Evolutionary conservation across 2,113 vertebrate genomes (phyloP), one percentile per base, ranked within the genome.

Genomic region (Bubo blakistoni): DNA sequence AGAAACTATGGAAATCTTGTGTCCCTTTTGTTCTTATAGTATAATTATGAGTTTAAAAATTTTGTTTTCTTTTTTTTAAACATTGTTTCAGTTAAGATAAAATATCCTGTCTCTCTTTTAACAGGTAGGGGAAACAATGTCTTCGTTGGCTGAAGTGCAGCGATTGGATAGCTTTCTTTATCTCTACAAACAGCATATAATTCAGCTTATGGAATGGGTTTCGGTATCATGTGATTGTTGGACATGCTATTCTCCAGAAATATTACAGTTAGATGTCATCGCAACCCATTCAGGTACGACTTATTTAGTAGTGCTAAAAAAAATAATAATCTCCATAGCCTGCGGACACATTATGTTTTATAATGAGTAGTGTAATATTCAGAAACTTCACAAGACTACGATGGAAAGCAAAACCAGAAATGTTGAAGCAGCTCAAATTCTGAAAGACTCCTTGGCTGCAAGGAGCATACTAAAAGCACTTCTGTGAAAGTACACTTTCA

Each of bases 281-380:
- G 32, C 98, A 72, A 88, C 95, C 24, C 99, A 99, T 46, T 98
- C 99, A 98, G 99, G 99, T 99, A 97, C 49, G 61, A 22, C 14
- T 57, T 15, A 6, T 0, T 34, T 22, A 46, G n/a, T 52, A 30
- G 22, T 34, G 79, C 47, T 26, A 7, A 67, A 85, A 70, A 27
- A 38, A 15, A 7, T 9, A 3, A 54, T 19, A 22, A 29, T 38
- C 30, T 73, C 71, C 27, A 11, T 14, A 72, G 70, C 61, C 62
- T 91, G 74, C 36, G 63, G 58, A 27, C 21, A 66, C 25, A 5
- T 16, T 69, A n/a, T 66, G 29, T 15, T 90, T 88, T 70, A 18
- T 77, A 62, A 40, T 16, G 27, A 52, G 1, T 21, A 59, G n/a
- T 47, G 49, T 30, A 6, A 55, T 44, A 26, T 26, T 76, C 44